Percentiles rank a stretch among this genome's conserved stretches.
Evolutionary conservation across 2,113 vertebrate genomes (phyloP).

Genomic region (Pristiophorus japonicus): DNA sequence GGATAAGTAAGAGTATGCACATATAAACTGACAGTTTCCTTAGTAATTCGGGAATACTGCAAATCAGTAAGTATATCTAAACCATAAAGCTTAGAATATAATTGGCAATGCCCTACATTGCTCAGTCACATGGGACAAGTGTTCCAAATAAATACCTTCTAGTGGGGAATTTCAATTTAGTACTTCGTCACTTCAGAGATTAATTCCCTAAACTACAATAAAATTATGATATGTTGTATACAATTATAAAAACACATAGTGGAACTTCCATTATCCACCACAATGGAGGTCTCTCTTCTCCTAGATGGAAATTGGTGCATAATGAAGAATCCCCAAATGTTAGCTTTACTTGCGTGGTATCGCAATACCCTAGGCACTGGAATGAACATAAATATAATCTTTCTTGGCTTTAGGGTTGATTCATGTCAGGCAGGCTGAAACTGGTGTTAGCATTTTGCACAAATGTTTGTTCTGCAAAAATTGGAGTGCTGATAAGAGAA

Average conservation of each 20-base stretch:
- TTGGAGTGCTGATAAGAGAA: not conserved
- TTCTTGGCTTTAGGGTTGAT: not conserved
- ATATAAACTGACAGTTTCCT: not conserved
- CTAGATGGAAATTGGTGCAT: not conserved
- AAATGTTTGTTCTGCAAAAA: not conserved
- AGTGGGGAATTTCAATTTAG: not conserved
- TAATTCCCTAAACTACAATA: not conserved
- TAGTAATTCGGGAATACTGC: not conserved
- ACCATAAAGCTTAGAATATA: not conserved
- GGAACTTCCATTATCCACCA: not conserved
- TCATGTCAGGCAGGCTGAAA: not conserved
- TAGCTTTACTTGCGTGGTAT: not conserved
- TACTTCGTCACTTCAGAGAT: not conserved
- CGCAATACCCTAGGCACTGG: not conserved
- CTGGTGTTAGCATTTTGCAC: not conserved
- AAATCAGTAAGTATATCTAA: not conserved
- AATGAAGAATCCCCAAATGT: not conserved
- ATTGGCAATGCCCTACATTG: not conserved
- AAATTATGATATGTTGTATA: not conserved
- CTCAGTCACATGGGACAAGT: not conserved
- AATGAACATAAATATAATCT: not conserved
- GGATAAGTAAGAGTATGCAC: not conserved
- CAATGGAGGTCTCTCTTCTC: not conserved
- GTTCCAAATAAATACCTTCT: not conserved
- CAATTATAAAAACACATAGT: not conserved